Evolutionary conservation across 2,888 invertebrate species (phyloP).

Genomic region (Arrhopalites spinosus): DNA sequence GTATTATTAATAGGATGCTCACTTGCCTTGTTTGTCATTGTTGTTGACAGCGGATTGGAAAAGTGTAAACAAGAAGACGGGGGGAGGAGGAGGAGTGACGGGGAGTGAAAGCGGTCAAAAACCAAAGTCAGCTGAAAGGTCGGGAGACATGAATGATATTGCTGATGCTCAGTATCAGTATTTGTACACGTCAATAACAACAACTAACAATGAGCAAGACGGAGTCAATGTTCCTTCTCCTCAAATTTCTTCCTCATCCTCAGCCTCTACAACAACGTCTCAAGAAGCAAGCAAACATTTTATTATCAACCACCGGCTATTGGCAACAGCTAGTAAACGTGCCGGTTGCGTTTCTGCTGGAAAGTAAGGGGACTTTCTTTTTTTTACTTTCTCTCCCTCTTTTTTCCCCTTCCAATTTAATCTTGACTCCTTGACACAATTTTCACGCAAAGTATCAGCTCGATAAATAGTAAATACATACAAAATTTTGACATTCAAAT

Average conservation of each 20-base stretch:
- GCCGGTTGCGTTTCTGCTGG: conserved; percentile 59
- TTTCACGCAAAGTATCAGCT: too few relatives aligned
- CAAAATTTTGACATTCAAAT: too few relatives aligned
- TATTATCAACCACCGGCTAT: conserved; percentile 26
- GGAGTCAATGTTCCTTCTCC: not conserved
- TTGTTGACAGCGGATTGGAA: conserved; percentile 31
- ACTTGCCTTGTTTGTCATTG: conserved; percentile 33
- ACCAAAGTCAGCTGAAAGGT: conserved; percentile 27
- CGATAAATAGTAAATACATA: too few relatives aligned
- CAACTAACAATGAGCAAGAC: not conserved
- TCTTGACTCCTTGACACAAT: not conserved
- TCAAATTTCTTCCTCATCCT: not conserved
- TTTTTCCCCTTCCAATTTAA: not conserved
- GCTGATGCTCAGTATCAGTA: conserved; percentile 32
- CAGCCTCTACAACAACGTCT: not conserved
- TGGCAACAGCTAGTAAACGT: conserved; percentile 21
- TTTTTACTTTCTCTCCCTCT: not conserved
- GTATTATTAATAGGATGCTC: conserved; percentile 27
- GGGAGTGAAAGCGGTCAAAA: conserved; percentile 18
- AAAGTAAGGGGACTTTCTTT: conserved; percentile 48
- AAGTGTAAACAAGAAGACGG: conserved; percentile 24
- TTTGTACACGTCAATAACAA: conserved; percentile 21
- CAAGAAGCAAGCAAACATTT: conserved; percentile 1
- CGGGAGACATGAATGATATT: conserved; percentile 37
- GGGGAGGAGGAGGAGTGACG: not conserved